phyloP scores from a whole-genome alignment of 2,888 invertebrate species.

The Eulithis testata region DNA sequence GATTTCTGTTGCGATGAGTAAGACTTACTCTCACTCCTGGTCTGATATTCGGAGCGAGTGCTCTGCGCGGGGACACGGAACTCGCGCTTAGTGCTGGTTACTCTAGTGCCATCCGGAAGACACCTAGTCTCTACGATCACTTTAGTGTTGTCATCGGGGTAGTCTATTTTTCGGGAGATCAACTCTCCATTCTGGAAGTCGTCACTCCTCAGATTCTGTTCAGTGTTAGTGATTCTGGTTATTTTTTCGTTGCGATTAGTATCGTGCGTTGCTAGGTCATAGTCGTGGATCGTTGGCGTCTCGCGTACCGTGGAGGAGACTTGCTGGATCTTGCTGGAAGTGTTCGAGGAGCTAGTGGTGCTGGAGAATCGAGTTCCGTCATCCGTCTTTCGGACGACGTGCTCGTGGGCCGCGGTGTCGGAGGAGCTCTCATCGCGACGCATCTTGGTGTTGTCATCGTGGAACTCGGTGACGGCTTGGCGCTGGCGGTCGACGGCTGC shows the following conservation, averaged over 20 bases:
- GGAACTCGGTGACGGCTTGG: constrained; percentile 77
- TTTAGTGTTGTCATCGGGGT: constrained; percentile 87
- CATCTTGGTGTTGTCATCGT: constrained; percentile 72
- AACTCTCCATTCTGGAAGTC: constrained; percentile 70
- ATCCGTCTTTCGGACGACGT: constrained; percentile 69
- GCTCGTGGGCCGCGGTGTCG: constrained; percentile 69
- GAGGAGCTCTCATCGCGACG: constrained; percentile 70
- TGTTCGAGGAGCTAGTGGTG: constrained; percentile 65
- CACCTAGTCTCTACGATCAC: constrained; percentile 87
- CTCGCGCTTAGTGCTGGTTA: constrained; percentile 88
- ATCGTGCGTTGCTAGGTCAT: constrained; percentile 55
- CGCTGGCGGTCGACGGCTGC: constrained; percentile 86
- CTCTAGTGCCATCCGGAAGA: constrained; percentile 87
- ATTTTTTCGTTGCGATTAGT: constrained; percentile 61
- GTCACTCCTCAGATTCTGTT: constrained; percentile 35
- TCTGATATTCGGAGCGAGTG: constrained; percentile 66
- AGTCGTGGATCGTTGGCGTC: constrained; percentile 58
- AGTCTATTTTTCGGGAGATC: constrained; percentile 84
- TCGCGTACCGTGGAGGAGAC: constrained; percentile 67
- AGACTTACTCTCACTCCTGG: constrained; percentile 61
- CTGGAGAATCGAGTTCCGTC: constrained; percentile 71
- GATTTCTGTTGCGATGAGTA: constrained; percentile 61
- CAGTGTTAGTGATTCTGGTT: constrained; percentile 52
- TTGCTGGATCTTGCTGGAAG: constrained; percentile 68
- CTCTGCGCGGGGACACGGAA: constrained; percentile 76